Base-by-base conservation (phyloP, 2,888 invertebrate genomes). In the Charanyca ferruginea region DNA sequence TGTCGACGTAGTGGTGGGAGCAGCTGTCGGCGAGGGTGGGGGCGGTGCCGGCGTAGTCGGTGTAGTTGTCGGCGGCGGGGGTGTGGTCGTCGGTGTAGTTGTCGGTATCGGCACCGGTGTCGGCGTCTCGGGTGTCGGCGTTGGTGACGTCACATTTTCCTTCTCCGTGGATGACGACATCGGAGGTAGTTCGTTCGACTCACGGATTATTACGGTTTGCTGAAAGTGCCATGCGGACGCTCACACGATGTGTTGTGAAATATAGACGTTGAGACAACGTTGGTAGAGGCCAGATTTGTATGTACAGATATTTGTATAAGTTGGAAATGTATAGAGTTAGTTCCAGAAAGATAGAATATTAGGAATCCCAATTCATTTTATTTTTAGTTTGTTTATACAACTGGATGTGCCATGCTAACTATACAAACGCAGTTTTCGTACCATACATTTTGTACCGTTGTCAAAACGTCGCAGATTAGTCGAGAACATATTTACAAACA, bases 171-270 rank as follows among this genome's bases (percentile, higher is more conserved):
- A 86, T 54, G 92, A 87, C 65, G 93, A 87, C 80, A 90, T 76
- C 82, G 85, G 85, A 18, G 92, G 94, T 62, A 92, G 86, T 88
- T 94, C 94, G 89, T 93, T 93, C 78, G 95, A 93, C 80, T 91
- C 93, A 81, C 93, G 94, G 83, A 95, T 95, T 89, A 94, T 92
- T 86, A 95, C 94, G 73, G 95, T 95, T 90, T 94, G 95, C 95
- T 95, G 95, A 95, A 95, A 94, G 95, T 94, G 94, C 91, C 94
- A 94, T 94, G 95, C 95, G 87, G 90, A 93, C 92, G 91, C 94
- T 94, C 94, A 94, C 95, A 93, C 91, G 88, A 88, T 89, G 94
- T 94, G 93, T 90, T 84, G 89, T 90, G 90, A 85, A 86, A 80
- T 84, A 79, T 76, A 79, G 85, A 90, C 89, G 89, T 83, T 82